Conservation (phyloP, 2,797 vertebrate genomes). For the Ara ararauna region DNA sequence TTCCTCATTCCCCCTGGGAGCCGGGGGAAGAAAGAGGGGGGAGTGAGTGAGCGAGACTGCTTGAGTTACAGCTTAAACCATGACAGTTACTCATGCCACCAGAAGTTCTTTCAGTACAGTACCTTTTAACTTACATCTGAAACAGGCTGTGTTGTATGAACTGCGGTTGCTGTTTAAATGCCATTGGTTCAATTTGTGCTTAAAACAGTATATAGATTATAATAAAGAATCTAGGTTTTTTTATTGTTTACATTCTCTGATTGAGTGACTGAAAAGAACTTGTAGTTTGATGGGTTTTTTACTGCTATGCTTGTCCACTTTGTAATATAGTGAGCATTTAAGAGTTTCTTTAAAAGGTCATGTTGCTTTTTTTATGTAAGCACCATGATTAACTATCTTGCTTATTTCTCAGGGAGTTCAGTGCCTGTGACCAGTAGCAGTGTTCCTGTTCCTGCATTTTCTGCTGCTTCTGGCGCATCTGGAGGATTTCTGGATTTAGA, state of each 20-base stretch:
- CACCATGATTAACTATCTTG: neutral
- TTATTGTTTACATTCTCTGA: neutral
- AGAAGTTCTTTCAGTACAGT: neutral
- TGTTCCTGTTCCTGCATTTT: conserved; percentile 61
- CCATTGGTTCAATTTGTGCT: neutral
- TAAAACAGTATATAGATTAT: neutral
- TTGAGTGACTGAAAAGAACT: neutral
- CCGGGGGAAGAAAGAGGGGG: too few relatives aligned
- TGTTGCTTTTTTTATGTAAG: neutral
- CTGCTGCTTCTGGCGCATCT: conserved; percentile 76
- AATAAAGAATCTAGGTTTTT: neutral
- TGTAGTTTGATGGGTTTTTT: neutral
- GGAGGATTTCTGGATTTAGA: conserved; percentile 85
- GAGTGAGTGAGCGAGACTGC: too few relatives aligned
- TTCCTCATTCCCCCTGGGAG: too few relatives aligned
- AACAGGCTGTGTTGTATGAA: neutral
- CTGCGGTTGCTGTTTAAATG: neutral
- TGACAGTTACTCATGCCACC: neutral
- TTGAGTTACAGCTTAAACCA: too few relatives aligned
- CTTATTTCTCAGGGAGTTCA: conserved; percentile 65
- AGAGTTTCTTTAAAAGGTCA: neutral
- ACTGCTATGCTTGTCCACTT: neutral
- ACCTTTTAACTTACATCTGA: neutral
- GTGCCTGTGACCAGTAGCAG: conserved; percentile 74
- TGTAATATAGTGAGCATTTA: neutral